phyloP scores from a whole-genome alignment of 2,888 invertebrate genomes.

The Steinernema scapterisci region DNA sequence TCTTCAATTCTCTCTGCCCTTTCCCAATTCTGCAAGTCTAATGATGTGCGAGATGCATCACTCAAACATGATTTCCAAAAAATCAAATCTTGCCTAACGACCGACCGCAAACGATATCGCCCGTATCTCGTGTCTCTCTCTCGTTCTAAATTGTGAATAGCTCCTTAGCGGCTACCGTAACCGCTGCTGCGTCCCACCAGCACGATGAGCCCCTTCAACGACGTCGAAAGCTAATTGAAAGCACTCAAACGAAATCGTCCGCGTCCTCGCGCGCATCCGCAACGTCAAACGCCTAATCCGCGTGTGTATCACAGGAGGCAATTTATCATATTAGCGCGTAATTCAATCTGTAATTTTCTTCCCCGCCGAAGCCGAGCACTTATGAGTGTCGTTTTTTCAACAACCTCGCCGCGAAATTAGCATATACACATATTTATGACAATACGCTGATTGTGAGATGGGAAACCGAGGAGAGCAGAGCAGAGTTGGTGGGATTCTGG shows the following conservation, averaged over 20 bases:
- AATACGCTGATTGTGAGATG: constrained; percentile 12
- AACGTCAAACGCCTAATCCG: neutral
- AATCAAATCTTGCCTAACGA: neutral
- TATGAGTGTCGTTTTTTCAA: constrained; percentile 17
- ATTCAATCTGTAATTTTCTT: constrained; percentile 27
- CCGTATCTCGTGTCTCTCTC: too few species aligned
- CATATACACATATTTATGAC: constrained; percentile 29
- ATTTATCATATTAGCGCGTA: constrained; percentile 33
- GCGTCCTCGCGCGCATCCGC: neutral
- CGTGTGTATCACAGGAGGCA: neutral
- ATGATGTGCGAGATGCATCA: neutral
- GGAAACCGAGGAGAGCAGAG: neutral
- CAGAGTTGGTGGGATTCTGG: too few species aligned
- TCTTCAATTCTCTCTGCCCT: neutral
- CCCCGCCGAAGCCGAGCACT: constrained; percentile 10
- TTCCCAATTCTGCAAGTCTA: neutral
- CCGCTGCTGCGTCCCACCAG: neutral
- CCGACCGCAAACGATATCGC: too few species aligned
- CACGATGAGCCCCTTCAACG: constrained; percentile 20
- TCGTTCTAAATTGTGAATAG: too few species aligned
- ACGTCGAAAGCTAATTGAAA: constrained; percentile 16
- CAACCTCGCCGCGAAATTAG: constrained; percentile 4
- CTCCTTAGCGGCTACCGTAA: too few species aligned
- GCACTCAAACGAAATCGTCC: constrained; percentile 29
- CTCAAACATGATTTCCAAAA: neutral